phyloP scores from a whole-genome alignment of 1,140 invertebrate genomes.

The Paraescarpia echinospica region DNA sequence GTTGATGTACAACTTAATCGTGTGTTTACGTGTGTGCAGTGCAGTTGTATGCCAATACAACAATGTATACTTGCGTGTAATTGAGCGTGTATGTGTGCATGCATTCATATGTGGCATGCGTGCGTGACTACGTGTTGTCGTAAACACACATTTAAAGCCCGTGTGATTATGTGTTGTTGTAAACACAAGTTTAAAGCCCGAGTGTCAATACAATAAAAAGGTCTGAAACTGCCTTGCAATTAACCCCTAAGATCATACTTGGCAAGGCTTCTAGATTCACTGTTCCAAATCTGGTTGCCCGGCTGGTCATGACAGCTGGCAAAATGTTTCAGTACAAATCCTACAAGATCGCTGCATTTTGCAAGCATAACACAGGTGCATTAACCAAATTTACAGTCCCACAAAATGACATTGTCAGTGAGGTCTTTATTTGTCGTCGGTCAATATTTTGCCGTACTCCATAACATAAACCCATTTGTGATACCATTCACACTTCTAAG shows the following conservation, averaged over 20 bases:
- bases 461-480: too few relatives aligned
- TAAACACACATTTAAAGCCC: neutral
- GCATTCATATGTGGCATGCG: neutral
- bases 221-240: neutral
- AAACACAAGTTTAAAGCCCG: neutral
- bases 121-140: neutral
- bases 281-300: too few relatives aligned
- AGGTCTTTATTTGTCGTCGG: too few relatives aligned
- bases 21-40: neutral
- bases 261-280: too few relatives aligned
- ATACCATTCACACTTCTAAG: too few relatives aligned
- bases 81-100: neutral
- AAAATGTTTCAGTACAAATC: too few relatives aligned
- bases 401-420: too few relatives aligned
- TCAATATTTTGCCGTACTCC: too few relatives aligned
- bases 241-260: neutral
- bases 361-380: too few relatives aligned
- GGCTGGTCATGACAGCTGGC: too few relatives aligned
- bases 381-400: too few relatives aligned
- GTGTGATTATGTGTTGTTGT: neutral
- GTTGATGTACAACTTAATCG: neutral
- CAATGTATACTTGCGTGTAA: neutral
- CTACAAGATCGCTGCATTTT: too few relatives aligned
- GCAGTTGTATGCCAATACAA: neutral
- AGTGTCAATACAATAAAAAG: neutral